A percentile compares a stretch with the other conserved stretches of the same genome.
Evolutionary conservation across 2,888 invertebrate genomes (phyloP).

Genomic region (Ormyrus thymus): DNA sequence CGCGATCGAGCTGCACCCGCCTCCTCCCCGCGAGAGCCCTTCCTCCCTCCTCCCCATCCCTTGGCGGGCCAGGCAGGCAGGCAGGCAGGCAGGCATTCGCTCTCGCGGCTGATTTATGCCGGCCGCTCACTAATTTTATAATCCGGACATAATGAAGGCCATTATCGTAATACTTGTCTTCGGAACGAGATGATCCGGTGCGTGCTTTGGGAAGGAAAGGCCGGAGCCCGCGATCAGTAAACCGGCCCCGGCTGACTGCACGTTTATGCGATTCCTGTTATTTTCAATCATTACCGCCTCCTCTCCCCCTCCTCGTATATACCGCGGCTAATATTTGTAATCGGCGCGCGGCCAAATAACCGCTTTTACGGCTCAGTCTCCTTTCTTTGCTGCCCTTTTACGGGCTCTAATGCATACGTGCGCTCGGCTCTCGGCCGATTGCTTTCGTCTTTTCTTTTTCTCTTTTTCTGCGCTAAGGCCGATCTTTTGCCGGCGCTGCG

Average conservation of each 20-base stretch:
- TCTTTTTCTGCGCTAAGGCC: neutral
- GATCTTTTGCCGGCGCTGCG: neutral
- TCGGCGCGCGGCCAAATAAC: constrained; percentile 48
- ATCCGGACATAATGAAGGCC: constrained; percentile 69
- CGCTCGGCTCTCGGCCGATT: too few species aligned
- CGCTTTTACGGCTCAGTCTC: constrained; percentile 41
- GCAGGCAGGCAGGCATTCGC: neutral
- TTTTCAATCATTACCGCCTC: constrained; percentile 69
- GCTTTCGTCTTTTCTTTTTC: too few species aligned
- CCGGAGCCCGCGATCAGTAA: constrained; percentile 62
- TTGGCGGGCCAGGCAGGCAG: neutral
- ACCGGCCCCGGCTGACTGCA: constrained; percentile 66
- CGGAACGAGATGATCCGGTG: constrained; percentile 64
- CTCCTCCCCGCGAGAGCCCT: too few species aligned
- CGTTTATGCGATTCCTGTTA: constrained; percentile 73
- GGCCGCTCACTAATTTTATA: constrained; percentile 70
- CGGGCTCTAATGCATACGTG: too few species aligned
- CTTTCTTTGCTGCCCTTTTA: constrained; percentile 4
- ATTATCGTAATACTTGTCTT: constrained; percentile 73
- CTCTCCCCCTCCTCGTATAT: neutral
- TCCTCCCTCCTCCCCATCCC: too few species aligned
- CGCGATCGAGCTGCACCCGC: too few species aligned
- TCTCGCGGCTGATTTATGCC: constrained; percentile 67
- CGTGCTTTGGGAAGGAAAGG: neutral
- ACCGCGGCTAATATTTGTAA: constrained; percentile 48